Base-by-base conservation (phyloP, 2,797 vertebrate genomes). In the Dromococcyx pavoninus region DNA sequence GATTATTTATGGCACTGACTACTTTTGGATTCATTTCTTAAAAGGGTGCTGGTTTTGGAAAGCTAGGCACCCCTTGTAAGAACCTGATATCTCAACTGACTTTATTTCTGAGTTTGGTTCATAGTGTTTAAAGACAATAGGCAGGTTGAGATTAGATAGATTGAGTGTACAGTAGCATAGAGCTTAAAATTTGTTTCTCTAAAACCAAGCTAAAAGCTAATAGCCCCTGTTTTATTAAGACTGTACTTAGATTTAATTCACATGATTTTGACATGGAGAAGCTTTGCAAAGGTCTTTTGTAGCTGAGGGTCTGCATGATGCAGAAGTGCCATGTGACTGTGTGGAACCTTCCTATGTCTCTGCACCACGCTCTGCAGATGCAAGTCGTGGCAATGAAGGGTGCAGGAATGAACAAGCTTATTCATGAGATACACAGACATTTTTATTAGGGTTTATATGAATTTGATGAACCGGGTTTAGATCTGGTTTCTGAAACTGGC, bases 11-110 rank as follows among this genome's bases (percentile, higher is more conserved):
- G 71, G 57, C 41, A 70, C 33, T 64, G 41, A 50, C 50, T 87
- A 73, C 86, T 92, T 91, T 77, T 21, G 44, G 8, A 51, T 76
- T 88, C 78, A 66, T 94, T 90, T 91, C 77, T 88, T 89, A 76
- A 58, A 89, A 81, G 33, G 33, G 18, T 37, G 51, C 39, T 87
- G 32, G 23, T 7, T 79, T 79, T 76, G 33, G 44, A 91, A 95
- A 82, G 81, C 32, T 60, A 88, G 46, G 35, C 24, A 81, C 13
- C 7, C 9, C 10, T 80, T 72, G 2, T 35, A 58, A 54, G n/a
- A 37, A 50, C 1, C 43, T 66, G 39, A 3, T 70, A 50, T 24
- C 24, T 89, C 71, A 46, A 5, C 24, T 77, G 22, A 21, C 17
- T 57, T 81, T 0, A 0, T 32, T 69, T 67, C 27, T 77, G 0